Evolutionary conservation across 2,797 vertebrate genomes (phyloP).

Genomic region (Manis crassicaudata): DNA sequence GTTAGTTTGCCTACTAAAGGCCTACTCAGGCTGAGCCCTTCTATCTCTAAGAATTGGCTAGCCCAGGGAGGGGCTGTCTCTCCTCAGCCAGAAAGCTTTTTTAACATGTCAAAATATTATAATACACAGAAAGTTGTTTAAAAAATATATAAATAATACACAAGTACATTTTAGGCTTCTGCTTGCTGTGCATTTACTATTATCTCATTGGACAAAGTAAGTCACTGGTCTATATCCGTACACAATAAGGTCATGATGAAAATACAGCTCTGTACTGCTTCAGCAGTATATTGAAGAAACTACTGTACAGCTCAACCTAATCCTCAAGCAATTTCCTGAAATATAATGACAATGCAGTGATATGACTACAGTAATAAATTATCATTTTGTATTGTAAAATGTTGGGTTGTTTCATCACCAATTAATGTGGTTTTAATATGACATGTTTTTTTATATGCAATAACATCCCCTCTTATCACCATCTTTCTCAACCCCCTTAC

Average conservation of each 20-base stretch:
- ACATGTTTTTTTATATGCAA: background rate
- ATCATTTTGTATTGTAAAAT: background rate
- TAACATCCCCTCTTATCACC: background rate
- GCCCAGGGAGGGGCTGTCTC: background rate
- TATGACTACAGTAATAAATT: background rate
- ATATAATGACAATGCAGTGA: background rate
- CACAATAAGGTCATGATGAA: accelerated
- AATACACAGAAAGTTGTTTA: background rate
- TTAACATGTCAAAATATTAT: background rate
- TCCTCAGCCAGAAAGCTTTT: background rate
- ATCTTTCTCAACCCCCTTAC: background rate
- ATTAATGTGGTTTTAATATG: background rate
- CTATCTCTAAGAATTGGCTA: background rate
- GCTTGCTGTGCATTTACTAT: background rate
- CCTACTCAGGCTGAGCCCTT: background rate
- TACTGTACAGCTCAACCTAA: background rate
- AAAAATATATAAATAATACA: background rate
- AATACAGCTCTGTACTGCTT: background rate
- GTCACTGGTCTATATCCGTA: background rate
- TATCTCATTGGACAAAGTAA: background rate
- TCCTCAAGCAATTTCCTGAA: background rate
- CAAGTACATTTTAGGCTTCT: background rate
- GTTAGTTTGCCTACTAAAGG: background rate
- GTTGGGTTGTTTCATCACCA: background rate
- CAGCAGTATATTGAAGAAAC: background rate